phyloP scores from a whole-genome alignment of 1,140 invertebrate genomes.

The Drosophila ironensis region DNA sequence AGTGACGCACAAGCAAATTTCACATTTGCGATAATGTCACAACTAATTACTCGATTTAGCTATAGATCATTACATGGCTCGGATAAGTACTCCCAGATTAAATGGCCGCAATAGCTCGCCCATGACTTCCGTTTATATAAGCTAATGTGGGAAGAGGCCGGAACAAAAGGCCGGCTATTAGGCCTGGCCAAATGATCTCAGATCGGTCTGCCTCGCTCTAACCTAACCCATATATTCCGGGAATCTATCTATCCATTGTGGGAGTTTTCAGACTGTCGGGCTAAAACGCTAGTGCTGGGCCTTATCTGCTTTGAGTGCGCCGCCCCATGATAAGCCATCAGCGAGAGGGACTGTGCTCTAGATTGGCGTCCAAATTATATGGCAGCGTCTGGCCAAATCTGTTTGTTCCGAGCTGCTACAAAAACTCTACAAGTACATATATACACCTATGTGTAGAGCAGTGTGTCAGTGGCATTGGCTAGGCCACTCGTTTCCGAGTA shows the following conservation, averaged over 20 bases:
- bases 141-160: constrained; percentile 2
- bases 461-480: constrained; percentile 30
- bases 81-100: background rate
- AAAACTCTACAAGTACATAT: too few species aligned
- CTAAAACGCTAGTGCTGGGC: constrained; percentile 14
- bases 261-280: background rate
- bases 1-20: constrained; percentile 25
- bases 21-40: constrained; percentile 20
- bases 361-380: constrained; percentile 42
- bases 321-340: constrained; percentile 34
- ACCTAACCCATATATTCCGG: background rate
- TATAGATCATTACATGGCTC: background rate
- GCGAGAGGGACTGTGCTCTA: constrained; percentile 9
- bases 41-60: constrained; percentile 24
- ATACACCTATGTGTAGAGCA: constrained; percentile 1
- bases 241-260: background rate
- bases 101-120: constrained; percentile 10
- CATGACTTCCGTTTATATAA: constrained; percentile 27
- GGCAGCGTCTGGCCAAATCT: constrained; percentile 4
- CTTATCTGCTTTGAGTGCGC: constrained; percentile 24
- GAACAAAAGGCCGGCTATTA: constrained; percentile 7
- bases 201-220: background rate
- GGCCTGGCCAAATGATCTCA: constrained; percentile 18
- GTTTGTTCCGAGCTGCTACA: constrained; percentile 14
- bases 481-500: constrained; percentile 23